Base-by-base conservation (phyloP, 2,888 invertebrate genomes). In the Spilarctia lutea region DNA sequence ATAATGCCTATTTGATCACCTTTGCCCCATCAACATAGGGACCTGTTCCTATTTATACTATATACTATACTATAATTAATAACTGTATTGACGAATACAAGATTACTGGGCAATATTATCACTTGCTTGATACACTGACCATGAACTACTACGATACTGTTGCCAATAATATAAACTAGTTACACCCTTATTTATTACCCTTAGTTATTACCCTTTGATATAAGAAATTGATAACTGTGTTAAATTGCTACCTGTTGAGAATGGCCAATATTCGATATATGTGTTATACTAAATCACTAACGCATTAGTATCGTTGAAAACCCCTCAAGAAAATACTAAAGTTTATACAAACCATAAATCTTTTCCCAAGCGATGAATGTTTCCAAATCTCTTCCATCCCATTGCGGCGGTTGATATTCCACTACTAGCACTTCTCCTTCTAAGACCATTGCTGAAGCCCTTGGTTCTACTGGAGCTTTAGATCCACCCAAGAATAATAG, bases 341-440 rank as follows among this genome's bases (percentile, higher is more conserved):
- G 45, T n/a, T n/a, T n/a, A 77, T 78, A 85, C 91, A 90, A 75
- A 96, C 96, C 96, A 83, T 96, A 96, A 83, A 95, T 94, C 88
- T 94, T 96, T 87, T 96, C 96, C 94, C 95, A 95, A 45, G 94
- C 91, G 45, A 96, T 91, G 77, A 96, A 96, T 10, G 91, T 91
- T 75, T 95, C 94, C 80, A 96, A 85, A 86, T 96, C 96, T 70
- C 94, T 94, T 71, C 96, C 96, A 83, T 97, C 96, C 94, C 96
- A 96, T 77, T 93, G 94, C 13, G 94, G 92, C 0, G 96, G 96
- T 77, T 96, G 95, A 81, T 96, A 96, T 87, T 97, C 97, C 74
- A 97, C 96, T 39, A 97, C 96, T 65, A 97, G 89, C n/a, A 97
- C 96, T 89, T 97, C 97, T 16, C 97, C 97, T 88, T 97, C 96